phyloP scores from a whole-genome alignment of 2,888 invertebrate genomes.

The Gerris lacustris region DNA sequence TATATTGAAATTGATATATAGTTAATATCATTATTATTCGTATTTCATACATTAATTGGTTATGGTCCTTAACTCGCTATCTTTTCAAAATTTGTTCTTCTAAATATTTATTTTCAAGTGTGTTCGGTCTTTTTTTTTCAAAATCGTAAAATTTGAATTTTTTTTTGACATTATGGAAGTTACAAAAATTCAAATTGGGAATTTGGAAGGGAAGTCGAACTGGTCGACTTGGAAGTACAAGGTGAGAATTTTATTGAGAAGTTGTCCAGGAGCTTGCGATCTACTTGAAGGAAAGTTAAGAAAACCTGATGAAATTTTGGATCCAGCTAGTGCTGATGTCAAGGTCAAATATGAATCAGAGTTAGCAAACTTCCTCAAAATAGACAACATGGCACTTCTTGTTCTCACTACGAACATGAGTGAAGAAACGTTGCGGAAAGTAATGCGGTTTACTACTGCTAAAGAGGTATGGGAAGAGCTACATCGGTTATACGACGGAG shows the following conservation, averaged over 20 bases:
- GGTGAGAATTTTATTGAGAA: constrained; percentile 3
- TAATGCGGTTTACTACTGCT: constrained; percentile 25
- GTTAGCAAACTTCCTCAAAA: neutral
- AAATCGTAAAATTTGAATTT: too few relatives aligned
- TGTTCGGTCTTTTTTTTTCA: too few relatives aligned
- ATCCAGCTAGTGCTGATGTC: neutral
- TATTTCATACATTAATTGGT: too few relatives aligned
- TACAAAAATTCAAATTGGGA: constrained; percentile 1
- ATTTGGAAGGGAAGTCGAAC: neutral
- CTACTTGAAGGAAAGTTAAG: neutral
- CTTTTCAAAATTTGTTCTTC: too few relatives aligned
- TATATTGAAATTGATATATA: too few relatives aligned
- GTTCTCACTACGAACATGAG: constrained; percentile 26
- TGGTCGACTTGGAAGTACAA: constrained; percentile 4
- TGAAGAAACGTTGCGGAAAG: constrained; percentile 25
- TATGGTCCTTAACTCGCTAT: too few relatives aligned
- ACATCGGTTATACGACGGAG: constrained; percentile 24
- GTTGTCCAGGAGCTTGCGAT: neutral
- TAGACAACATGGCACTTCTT: constrained; percentile 15
- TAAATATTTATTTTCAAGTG: too few relatives aligned
- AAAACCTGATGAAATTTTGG: neutral
- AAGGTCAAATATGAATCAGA: constrained; percentile 6
- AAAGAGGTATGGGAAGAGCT: constrained; percentile 26
- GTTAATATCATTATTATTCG: too few relatives aligned
- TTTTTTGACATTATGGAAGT: neutral